Percentiles rank a stretch among this genome's conserved stretches.
Evolutionary conservation across 2,888 invertebrate species (phyloP).

Genomic region (Schizaphis graminum): DNA sequence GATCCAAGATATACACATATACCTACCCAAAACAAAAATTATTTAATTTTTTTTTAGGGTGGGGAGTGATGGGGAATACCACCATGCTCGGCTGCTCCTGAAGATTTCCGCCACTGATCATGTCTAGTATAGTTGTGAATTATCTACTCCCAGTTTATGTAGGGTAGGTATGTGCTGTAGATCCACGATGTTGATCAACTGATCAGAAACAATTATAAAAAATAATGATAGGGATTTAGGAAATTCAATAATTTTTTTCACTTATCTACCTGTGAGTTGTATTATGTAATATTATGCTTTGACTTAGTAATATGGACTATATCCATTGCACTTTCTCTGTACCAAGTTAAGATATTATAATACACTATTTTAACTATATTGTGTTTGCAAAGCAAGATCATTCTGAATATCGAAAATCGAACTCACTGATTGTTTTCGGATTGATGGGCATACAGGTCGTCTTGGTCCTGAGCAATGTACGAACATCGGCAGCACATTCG

Average conservation of each 20-base stretch:
- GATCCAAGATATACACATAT: too few relatives aligned
- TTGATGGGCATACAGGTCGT: constrained; percentile 82
- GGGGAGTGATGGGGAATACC: too few relatives aligned
- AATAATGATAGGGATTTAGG: neutral
- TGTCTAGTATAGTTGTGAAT: neutral
- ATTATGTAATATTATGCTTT: too few relatives aligned
- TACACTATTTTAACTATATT: neutral
- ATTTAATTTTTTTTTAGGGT: too few relatives aligned
- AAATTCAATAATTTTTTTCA: neutral
- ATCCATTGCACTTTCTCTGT: too few relatives aligned
- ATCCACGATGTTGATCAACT: neutral
- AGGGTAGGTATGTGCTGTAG: neutral
- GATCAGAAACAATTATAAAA: neutral
- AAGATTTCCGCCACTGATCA: too few relatives aligned
- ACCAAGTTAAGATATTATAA: neutral
- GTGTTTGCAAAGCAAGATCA: neutral
- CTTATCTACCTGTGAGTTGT: neutral
- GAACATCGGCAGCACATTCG: constrained; percentile 90
- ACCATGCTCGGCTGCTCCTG: too few relatives aligned
- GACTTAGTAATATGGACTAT: too few relatives aligned
- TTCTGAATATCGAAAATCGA: neutral
- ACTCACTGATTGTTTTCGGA: constrained; percentile 72
- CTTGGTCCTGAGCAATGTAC: constrained; percentile 87
- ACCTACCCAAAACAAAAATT: too few relatives aligned
- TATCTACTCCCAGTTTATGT: neutral